A percentile compares a stretch with the other conserved stretches of the same genome.
These are phyloP conservation scores for Ascaphus truei DNA, from an alignment of 2,113 vertebrate genomes.

Conservation along the genomic window DNA sequence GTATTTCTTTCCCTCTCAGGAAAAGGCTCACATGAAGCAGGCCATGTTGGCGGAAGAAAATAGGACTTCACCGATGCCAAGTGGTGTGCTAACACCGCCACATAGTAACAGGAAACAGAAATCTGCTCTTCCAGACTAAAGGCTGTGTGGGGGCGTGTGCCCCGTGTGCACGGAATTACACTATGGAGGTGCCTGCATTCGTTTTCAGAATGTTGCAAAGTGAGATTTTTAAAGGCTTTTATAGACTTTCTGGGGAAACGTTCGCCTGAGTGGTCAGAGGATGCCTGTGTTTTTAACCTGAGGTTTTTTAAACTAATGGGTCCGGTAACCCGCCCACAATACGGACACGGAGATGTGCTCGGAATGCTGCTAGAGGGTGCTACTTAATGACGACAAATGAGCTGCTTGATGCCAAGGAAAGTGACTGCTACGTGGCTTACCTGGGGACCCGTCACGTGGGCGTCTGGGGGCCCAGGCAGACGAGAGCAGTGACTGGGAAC, in stretches of 20 bases:
- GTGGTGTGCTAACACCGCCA: slow-evolving; percentile 85
- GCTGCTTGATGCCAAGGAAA: slow-evolving; percentile 38
- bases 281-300: slow-evolving; percentile 23
- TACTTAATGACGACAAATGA: slow-evolving; percentile 59
- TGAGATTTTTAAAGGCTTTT: too few relatives aligned
- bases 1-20: slow-evolving; percentile 60
- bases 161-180: not conserved
- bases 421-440: not conserved
- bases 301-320: slow-evolving; percentile 48
- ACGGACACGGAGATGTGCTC: slow-evolving; percentile 71
- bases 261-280: too few relatives aligned
- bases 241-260: slow-evolving; percentile 37
- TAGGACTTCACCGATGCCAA: slow-evolving; percentile 70
- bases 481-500: too few relatives aligned
- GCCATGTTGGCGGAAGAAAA: slow-evolving; percentile 67
- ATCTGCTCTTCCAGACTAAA: slow-evolving; percentile 29
- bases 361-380: slow-evolving; percentile 90
- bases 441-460: slow-evolving; percentile 21
- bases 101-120: slow-evolving; percentile 81
- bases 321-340: slow-evolving; percentile 72
- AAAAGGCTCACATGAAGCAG: slow-evolving; percentile 78
- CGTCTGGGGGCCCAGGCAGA: slow-evolving; percentile 27
- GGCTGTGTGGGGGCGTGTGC: slow-evolving; percentile 34
- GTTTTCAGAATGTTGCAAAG: slow-evolving; percentile 39
- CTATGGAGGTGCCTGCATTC: too few relatives aligned